phyloP scores from a whole-genome alignment of 2,888 invertebrate genomes.

The Ommatoiulus sabulosus region DNA sequence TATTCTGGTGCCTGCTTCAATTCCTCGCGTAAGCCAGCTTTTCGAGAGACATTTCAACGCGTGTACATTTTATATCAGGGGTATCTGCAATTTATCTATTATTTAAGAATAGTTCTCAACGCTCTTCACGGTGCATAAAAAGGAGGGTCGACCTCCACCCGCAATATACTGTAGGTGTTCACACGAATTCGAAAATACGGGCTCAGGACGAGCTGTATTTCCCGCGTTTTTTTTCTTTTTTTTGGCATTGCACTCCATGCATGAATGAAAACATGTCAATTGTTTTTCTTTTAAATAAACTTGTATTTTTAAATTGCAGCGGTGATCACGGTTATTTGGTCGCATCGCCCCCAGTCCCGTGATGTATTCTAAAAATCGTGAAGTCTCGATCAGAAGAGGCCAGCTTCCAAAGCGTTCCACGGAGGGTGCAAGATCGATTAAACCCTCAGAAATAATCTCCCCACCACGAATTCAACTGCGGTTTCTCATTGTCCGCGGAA shows the following conservation, averaged over 20 bases:
- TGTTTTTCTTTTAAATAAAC: too few species aligned
- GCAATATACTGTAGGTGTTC: not conserved
- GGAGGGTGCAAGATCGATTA: not conserved
- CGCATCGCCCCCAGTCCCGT: too few species aligned
- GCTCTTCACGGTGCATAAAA: not conserved
- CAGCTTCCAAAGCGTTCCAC: not conserved
- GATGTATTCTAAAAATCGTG: too few species aligned
- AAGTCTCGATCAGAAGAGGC: not conserved
- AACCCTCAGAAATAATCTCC: not conserved
- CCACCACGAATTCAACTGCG: not conserved
- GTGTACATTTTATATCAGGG: not conserved
- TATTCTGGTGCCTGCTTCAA: too few species aligned
- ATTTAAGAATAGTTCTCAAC: not conserved
- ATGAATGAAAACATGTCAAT: too few species aligned
- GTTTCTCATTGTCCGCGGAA: not conserved
- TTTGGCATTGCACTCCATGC: too few species aligned
- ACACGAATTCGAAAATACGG: too few species aligned
- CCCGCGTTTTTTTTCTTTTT: not conserved
- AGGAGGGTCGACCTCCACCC: not conserved
- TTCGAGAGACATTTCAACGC: not conserved
- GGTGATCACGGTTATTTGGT: too few species aligned
- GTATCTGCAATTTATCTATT: not conserved
- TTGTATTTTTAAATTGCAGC: too few species aligned
- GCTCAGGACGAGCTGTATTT: not conserved
- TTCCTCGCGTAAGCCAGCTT: not conserved